Conservation (phyloP, 2,113 vertebrate species). For the Periophthalmodon schlosseri region DNA sequence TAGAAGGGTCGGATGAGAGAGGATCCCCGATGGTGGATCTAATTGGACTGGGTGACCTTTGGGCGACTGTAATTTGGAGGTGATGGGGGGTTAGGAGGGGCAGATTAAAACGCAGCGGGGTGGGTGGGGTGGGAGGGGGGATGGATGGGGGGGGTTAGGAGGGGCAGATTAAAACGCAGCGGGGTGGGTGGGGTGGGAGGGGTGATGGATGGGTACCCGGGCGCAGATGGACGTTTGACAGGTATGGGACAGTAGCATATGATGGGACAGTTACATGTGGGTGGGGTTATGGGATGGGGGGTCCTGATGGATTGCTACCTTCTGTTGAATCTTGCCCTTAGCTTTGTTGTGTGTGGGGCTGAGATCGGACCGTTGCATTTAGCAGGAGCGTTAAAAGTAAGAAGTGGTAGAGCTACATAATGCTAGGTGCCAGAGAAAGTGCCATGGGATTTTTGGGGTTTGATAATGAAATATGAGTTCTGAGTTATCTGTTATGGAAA, state of each 20-base stretch:
- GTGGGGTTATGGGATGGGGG: constrained; percentile 9
- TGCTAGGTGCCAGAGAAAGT: not conserved
- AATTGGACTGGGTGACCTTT: constrained; percentile 77
- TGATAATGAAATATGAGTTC: too few relatives aligned
- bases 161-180: constrained; percentile 70
- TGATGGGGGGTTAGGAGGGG: constrained; percentile 49
- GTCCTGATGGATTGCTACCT: constrained; percentile 50
- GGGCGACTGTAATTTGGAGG: constrained; percentile 66
- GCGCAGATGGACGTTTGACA: constrained; percentile 57
- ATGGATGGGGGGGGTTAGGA: constrained; percentile 64
- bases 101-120: constrained; percentile 69
- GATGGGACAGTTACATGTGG: constrained; percentile 49
- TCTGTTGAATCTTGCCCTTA: constrained; percentile 37
- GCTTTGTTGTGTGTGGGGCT: not conserved
- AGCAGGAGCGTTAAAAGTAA: not conserved
- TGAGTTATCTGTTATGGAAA: too few relatives aligned
- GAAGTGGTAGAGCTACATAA: too few relatives aligned
- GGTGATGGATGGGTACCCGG: constrained; percentile 63
- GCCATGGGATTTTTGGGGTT: not conserved
- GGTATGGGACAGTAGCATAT: constrained; percentile 61
- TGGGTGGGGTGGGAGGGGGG: constrained; percentile 26
- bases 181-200: constrained; percentile 18
- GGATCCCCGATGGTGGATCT: constrained; percentile 67
- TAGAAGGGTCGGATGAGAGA: constrained; percentile 45
- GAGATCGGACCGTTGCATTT: not conserved